phyloP scores from a whole-genome alignment of 2,113 vertebrate genomes.

The Entomyzon cyanotis region DNA sequence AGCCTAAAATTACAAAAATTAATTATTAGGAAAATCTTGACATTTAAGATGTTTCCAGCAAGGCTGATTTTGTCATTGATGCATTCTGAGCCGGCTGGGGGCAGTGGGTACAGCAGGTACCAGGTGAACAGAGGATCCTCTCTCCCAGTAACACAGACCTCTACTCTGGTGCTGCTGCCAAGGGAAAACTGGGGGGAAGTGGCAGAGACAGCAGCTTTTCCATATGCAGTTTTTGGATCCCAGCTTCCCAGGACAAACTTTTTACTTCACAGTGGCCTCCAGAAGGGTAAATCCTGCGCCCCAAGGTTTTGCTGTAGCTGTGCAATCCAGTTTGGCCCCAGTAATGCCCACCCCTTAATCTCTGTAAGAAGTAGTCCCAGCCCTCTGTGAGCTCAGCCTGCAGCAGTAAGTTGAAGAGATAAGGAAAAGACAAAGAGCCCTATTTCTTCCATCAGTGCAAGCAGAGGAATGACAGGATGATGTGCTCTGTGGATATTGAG shows the following conservation, averaged over 20 bases:
- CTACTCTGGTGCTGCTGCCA: not conserved
- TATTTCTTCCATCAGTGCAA: not conserved
- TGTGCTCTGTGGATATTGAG: not conserved
- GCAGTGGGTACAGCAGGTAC: not conserved
- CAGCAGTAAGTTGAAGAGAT: not conserved
- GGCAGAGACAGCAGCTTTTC: rapidly evolving
- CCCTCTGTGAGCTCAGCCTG: not conserved
- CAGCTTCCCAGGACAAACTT: not conserved
- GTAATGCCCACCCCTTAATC: not conserved
- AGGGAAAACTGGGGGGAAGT: not conserved
- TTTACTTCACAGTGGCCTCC: not conserved
- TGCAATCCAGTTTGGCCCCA: not conserved
- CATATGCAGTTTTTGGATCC: not conserved
- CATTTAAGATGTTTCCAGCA: not conserved
- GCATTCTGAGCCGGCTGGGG: not conserved
- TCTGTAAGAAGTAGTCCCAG: not conserved
- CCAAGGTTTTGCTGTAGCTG: not conserved
- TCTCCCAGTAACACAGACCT: not conserved
- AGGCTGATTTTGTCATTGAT: not conserved
- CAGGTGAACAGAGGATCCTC: not conserved
- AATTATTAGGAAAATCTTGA: constrained; percentile 2
- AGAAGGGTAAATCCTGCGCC: not conserved
- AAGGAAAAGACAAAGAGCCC: not conserved
- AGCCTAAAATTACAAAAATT: not conserved
- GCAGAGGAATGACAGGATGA: not conserved